phyloP scores from a whole-genome alignment of 64 coral and sea anemone species.

The Actinia tenebrosa region DNA sequence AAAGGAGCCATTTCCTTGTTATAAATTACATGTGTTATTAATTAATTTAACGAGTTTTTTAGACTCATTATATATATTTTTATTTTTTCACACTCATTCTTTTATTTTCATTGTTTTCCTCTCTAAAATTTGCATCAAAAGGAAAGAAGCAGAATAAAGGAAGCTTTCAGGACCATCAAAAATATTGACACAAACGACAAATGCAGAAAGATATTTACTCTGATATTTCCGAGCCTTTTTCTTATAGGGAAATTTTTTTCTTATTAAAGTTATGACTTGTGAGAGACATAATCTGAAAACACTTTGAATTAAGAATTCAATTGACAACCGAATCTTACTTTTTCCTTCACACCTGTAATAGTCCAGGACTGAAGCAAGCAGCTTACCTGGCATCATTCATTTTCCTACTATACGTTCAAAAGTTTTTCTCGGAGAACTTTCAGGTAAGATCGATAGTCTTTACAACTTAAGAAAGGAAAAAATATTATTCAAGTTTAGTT shows the following conservation, averaged over 20 bases:
- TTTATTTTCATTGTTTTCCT: neutral
- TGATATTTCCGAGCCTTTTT: too few relatives aligned
- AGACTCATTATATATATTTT: neutral
- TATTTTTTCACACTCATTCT: neutral
- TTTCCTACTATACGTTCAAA: neutral
- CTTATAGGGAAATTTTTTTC: neutral
- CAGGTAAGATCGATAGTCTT: neutral
- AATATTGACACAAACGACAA: neutral
- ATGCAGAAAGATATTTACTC: neutral
- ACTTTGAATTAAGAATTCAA: neutral
- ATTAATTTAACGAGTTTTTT: neutral
- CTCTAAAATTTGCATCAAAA: neutral
- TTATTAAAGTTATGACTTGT: neutral
- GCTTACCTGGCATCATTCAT: neutral
- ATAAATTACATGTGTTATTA: neutral
- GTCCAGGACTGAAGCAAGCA: neutral
- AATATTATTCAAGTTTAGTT: too few relatives aligned
- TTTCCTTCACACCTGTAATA: neutral
- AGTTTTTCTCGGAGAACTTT: neutral
- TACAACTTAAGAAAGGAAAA: too few relatives aligned
- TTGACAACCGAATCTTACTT: neutral
- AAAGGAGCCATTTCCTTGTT: neutral
- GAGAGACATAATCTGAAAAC: neutral
- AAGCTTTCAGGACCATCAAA: neutral
- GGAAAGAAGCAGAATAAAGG: neutral